A percentile compares a stretch with the other conserved stretches of the same genome.
Conservation (phyloP, 2,888 invertebrate genomes). For the Epirrita christyi region DNA sequence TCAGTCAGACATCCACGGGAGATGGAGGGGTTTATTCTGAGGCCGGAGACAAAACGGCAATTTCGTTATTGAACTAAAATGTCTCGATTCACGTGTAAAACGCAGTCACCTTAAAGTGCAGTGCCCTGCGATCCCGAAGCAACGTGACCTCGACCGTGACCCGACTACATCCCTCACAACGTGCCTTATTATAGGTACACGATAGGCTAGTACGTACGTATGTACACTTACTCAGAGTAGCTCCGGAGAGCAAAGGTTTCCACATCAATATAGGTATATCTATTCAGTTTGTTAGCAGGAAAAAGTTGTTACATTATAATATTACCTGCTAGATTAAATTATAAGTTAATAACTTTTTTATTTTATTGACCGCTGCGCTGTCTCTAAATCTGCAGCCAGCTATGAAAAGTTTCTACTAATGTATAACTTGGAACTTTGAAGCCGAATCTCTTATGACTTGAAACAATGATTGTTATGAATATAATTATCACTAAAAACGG, state of each 20-base stretch:
- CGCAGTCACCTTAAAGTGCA: slow-evolving; percentile 46
- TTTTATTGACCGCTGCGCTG: slow-evolving; percentile 5
- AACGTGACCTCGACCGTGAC: slow-evolving; percentile 47
- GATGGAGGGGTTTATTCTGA: too few species aligned
- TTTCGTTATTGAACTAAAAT: not conserved
- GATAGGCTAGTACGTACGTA: not conserved
- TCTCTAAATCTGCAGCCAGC: slow-evolving; percentile 2
- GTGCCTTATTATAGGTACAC: not conserved
- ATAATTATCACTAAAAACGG: too few species aligned
- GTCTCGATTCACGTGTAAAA: slow-evolving; percentile 9
- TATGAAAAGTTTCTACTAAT: slow-evolving; percentile 2
- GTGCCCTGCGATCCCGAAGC: slow-evolving; percentile 39
- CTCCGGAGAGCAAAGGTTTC: slow-evolving; percentile 5
- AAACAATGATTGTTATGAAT: too few species aligned
- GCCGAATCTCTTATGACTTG: too few species aligned
- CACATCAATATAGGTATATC: too few species aligned
- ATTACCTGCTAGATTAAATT: not conserved
- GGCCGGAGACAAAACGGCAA: too few species aligned
- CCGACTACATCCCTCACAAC: slow-evolving; percentile 26
- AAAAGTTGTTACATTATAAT: too few species aligned
- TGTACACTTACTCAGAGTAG: not conserved
- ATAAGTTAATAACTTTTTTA: slow-evolving; percentile 6
- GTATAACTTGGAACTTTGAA: too few species aligned
- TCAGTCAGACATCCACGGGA: too few species aligned
- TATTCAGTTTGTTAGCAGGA: too few species aligned